Base-by-base conservation (phyloP, 2,888 invertebrate species). In the Rhyacophila evoluta region DNA sequence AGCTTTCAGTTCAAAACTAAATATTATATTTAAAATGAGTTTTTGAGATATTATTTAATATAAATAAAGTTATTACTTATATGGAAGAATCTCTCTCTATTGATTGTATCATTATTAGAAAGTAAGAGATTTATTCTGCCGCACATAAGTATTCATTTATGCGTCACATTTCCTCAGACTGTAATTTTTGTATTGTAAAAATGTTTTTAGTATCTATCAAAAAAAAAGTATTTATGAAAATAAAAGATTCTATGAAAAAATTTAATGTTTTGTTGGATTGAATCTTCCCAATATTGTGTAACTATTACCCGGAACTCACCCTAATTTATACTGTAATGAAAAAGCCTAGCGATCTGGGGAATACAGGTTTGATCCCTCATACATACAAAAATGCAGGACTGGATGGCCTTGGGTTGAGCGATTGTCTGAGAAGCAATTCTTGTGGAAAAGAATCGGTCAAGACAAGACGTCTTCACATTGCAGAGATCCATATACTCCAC, bases 141-240 rank as follows among this genome's bases (percentile, higher is more conserved):
- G 81, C 81, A 81, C 81, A 77, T 75, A 75, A 75, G 28, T 19
- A 36, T 29, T 73, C 27, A 8, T 39, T 78, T 69, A 70, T 72
- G 55, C 39, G 77, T 77, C 79, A 79, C 79, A 72, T 76, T 74
- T 79, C 69, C 73, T 77, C 79, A 38, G 77, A 79, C 79, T 79
- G 77, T 79, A 71, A 74, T 79, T 79, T 79, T 74, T 77, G 71
- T 74, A 74, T 74, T 79, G 79, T 77, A 77, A 69, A 77, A 79
- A 77, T 38, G 67, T 69, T 72, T 76, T 38, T 72, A 28, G 71
- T 75, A 73, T 73, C 72, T 79, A 74, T 77, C 73, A 77, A 80
- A 36, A 77, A 67, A 80, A n/a, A n/a, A 77, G 69, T 80, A 80
- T 80, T 80, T 80, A 80, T 80, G 78, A 80, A 79, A 80, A 80